Conservation (phyloP, 92 coral and sea anemone genomes). For the Chrysogorgia sp. region DNA sequence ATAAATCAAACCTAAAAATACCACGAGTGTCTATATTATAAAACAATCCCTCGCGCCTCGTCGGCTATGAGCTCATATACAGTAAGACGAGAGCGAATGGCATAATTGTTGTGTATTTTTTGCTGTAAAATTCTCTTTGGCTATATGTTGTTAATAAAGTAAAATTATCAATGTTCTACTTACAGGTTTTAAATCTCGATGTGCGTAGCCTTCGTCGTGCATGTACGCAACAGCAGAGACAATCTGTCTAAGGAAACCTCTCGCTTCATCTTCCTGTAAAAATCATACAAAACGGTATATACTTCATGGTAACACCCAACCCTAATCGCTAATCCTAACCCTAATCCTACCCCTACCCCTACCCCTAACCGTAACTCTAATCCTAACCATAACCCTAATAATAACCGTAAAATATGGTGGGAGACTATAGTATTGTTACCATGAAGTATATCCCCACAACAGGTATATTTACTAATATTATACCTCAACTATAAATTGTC, state of each 20-base stretch:
- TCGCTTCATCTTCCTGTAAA: constrained; percentile 85
- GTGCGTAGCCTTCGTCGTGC: constrained; percentile 97
- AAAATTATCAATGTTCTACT: constrained; percentile 23
- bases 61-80: too few relatives aligned
- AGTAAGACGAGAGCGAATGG: not conserved
- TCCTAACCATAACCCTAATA: too few relatives aligned
- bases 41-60: not conserved
- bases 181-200: constrained; percentile 95
- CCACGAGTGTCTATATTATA: too few relatives aligned
- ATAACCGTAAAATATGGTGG: too few relatives aligned
- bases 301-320: too few relatives aligned
- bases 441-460: too few relatives aligned
- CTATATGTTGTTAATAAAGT: not conserved
- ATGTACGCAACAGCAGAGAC: constrained; percentile 96
- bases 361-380: too few relatives aligned
- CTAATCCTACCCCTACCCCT: too few relatives aligned
- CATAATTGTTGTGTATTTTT: not conserved
- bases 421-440: too few relatives aligned
- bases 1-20: too few relatives aligned
- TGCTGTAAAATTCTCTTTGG: not conserved
- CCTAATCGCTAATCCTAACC: too few relatives aligned
- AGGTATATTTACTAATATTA: not conserved
- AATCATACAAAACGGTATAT: not conserved
- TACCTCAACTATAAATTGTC: too few relatives aligned
- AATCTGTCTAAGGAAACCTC: constrained; percentile 91